These are phyloP conservation scores for Lycaon pictus DNA, from an alignment of 2,113 vertebrate genomes.

Conservation along the genomic window DNA sequence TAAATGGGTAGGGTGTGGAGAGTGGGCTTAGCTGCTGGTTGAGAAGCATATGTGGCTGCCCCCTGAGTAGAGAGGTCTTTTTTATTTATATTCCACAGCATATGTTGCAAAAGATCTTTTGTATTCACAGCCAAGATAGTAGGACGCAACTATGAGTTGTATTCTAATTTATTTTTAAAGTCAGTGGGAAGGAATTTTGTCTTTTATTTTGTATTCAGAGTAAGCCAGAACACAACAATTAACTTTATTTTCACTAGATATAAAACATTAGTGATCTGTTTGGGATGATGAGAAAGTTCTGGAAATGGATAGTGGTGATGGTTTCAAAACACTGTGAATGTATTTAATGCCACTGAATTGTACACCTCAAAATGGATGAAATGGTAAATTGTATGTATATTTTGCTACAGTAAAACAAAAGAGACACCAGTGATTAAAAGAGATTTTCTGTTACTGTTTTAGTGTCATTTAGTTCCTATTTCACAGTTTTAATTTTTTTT, in stretches of 20 bases:
- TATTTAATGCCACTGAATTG: neutral
- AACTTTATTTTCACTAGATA: slow-evolving; percentile 39
- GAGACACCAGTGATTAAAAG: neutral
- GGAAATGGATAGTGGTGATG: neutral
- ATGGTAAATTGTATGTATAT: neutral
- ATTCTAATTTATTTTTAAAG: slow-evolving; percentile 61
- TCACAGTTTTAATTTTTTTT: slow-evolving; percentile 22
- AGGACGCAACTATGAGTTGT: slow-evolving; percentile 15
- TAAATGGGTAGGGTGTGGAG: neutral
- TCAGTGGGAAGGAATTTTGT: slow-evolving; percentile 34
- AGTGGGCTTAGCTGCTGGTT: neutral
- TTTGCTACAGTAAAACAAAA: slow-evolving; percentile 27
- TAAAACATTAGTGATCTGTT: slow-evolving; percentile 50
- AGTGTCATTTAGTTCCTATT: slow-evolving; percentile 29
- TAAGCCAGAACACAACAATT: slow-evolving; percentile 49
- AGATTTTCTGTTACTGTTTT: slow-evolving; percentile 28
- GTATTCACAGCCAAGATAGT: slow-evolving; percentile 16
- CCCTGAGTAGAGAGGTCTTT: neutral
- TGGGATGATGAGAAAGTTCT: neutral
- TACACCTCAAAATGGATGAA: slow-evolving; percentile 34
- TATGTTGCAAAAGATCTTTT: slow-evolving; percentile 50
- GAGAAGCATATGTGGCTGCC: neutral
- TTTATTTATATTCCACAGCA: neutral
- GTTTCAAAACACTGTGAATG: neutral
- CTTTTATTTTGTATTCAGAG: slow-evolving; percentile 7